Evolutionary conservation across 2,113 vertebrate genomes (phyloP), one percentile per base, ranked within the genome.

Genomic region (Sinocyclocheilus maitianheensis): DNA sequence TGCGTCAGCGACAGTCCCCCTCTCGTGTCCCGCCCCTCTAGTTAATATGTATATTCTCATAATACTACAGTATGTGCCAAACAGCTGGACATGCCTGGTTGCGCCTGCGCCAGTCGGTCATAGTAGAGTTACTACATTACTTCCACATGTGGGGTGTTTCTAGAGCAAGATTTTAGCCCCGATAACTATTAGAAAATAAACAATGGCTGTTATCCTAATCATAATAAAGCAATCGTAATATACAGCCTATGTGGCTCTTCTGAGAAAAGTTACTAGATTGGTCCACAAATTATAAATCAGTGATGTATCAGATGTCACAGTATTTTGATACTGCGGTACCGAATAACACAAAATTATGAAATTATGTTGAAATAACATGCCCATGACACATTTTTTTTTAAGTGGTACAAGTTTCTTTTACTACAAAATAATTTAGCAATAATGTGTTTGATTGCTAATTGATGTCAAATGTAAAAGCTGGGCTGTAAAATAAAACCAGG

Each of bases 1-100:
- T 6, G 37, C 87, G 77, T 82, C 81, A 86, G 14, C n/a, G 0
- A 5, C 20, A 0, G 16, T 72, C 89, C 87, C 90, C 90, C 88
- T 51, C 8, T 12, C 10, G 2, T 14, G 4, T 5, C 62, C 30
- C 63, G 69, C 88, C 80, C 83, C 2, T 84, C 80, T 63, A 60
- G 30, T 78, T 60, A 75, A 75, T 46, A 46, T 75, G 55, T 60
- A 60, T n/a, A 3, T 62, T 62, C 22, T 22, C 22, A n/a, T 11
- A 62, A 22, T 60, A 60, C 53, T 60, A 60, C 48, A 51, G 48
- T 51, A 14, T 51, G 13, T 20, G 20, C 20, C 20, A 60, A 60
- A 60, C 58, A 22, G 22, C 58, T n/a, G 58, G 58, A 62, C 22
- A 62, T n/a, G 58, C 22, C 58, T 62, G 58, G 2, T 62, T 62